Conservation (phyloP, 2,113 vertebrate genomes). For the Cathartes aura region DNA sequence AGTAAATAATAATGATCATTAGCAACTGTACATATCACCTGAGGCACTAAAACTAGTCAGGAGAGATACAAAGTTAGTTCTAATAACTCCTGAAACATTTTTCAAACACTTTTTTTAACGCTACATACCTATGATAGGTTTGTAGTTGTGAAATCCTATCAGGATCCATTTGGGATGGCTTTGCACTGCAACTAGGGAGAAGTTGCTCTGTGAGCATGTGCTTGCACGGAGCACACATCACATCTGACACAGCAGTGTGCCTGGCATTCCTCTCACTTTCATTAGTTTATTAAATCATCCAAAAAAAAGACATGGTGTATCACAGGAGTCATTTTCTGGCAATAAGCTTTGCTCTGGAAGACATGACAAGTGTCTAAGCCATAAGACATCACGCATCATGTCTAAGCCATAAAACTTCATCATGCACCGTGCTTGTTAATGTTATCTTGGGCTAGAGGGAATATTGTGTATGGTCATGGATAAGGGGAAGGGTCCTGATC, state of each 20-base stretch:
- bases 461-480: background rate
- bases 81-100: background rate
- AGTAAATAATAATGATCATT: slow-evolving; percentile 3
- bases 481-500: background rate
- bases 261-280: background rate
- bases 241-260: background rate
- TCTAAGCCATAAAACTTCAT: background rate
- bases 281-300: background rate
- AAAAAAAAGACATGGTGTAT: background rate
- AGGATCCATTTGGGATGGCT: background rate
- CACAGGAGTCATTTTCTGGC: background rate
- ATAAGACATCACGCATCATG: background rate
- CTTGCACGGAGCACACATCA: accelerated
- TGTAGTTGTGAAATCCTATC: background rate
- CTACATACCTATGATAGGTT: background rate
- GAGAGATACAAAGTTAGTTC: background rate
- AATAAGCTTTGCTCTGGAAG: background rate
- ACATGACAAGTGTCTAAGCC: background rate
- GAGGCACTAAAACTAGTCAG: background rate
- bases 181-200: background rate
- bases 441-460: background rate
- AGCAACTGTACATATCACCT: background rate
- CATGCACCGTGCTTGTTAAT: background rate
- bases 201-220: background rate
- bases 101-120: background rate